Conservation (phyloP, 2,797 vertebrate species). For the Xenentodon cancila region DNA sequence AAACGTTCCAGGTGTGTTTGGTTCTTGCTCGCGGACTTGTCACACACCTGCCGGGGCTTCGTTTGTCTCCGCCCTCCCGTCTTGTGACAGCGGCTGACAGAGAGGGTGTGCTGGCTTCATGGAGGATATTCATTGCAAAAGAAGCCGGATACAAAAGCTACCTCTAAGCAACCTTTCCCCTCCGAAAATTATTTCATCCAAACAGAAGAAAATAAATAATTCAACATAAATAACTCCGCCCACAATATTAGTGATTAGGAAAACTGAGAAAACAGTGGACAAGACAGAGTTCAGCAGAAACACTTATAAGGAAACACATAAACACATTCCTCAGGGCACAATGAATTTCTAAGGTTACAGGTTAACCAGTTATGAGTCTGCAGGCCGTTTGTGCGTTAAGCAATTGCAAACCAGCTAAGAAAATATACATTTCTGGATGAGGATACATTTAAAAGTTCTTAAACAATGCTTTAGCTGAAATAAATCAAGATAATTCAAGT, state of each 20-base stretch:
- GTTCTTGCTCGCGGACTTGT: constrained; percentile 14
- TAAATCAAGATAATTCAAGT: not conserved
- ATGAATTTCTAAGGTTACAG: not conserved
- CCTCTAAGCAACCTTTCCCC: not conserved
- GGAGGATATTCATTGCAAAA: constrained; percentile 69
- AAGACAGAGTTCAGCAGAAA: not conserved
- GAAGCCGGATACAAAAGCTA: constrained; percentile 74
- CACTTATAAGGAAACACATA: constrained; percentile 10
- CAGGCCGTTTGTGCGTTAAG: not conserved
- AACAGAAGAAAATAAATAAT: not conserved
- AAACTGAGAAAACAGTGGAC: not conserved
- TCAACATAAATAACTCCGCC: not conserved
- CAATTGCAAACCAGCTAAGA: constrained; percentile 1
- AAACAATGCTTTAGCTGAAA: not conserved
- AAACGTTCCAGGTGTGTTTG: not conserved
- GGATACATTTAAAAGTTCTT: no score
- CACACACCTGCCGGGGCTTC: constrained; percentile 68
- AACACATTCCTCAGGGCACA: constrained; percentile 7
- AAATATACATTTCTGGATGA: not conserved
- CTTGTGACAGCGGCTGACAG: constrained; percentile 76
- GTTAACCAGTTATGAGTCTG: constrained; percentile 28
- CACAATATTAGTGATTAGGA: not conserved
- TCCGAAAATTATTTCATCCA: not conserved
- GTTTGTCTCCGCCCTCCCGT: constrained; percentile 63
- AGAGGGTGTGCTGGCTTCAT: constrained; percentile 75